These are phyloP conservation scores for Halisarca cf. caerulea DNA, from an alignment of 37 sponge, comb jelly and placozoan genomes.

Conservation along the genomic window DNA sequence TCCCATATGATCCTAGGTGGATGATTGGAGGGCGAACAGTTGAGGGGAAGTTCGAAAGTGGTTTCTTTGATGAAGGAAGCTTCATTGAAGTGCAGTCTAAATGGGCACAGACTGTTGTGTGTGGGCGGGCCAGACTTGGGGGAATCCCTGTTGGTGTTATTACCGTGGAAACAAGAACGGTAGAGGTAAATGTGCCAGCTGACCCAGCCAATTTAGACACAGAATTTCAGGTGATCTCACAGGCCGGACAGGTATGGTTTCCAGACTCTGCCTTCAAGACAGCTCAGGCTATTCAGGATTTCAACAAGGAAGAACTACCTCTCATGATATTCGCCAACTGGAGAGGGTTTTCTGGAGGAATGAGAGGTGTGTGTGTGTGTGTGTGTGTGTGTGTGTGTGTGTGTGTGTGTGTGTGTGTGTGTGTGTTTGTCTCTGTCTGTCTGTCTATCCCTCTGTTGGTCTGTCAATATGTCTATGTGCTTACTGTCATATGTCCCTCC, in stretches of 20 bases:
- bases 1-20: constrained; percentile 88
- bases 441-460: no score
- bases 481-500: no score
- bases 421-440: no score
- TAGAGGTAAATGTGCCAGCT: constrained; percentile 86
- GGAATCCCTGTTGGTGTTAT: constrained; percentile 98
- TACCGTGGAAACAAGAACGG: constrained; percentile 92
- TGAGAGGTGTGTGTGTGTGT: constrained; percentile 76
- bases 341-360: constrained; percentile 99
- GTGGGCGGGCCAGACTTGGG: constrained; percentile 94
- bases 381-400: no score
- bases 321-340: constrained; percentile 98
- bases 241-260: constrained; percentile 99
- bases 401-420: no score
- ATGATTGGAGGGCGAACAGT: constrained; percentile 78
- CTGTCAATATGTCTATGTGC: no score
- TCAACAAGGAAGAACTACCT: constrained; percentile 90
- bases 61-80: constrained; percentile 93
- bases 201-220: constrained; percentile 96
- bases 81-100: constrained; percentile 83
- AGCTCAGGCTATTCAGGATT: constrained; percentile 93
- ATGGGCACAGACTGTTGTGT: constrained; percentile 98
- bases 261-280: constrained; percentile 99
- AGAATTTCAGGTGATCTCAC: constrained; percentile 59
- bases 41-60: constrained; percentile 75